Evolutionary conservation across 2,113 vertebrate species (phyloP), one percentile per base, ranked within the genome.

Genomic region (Oryzias woworae): DNA sequence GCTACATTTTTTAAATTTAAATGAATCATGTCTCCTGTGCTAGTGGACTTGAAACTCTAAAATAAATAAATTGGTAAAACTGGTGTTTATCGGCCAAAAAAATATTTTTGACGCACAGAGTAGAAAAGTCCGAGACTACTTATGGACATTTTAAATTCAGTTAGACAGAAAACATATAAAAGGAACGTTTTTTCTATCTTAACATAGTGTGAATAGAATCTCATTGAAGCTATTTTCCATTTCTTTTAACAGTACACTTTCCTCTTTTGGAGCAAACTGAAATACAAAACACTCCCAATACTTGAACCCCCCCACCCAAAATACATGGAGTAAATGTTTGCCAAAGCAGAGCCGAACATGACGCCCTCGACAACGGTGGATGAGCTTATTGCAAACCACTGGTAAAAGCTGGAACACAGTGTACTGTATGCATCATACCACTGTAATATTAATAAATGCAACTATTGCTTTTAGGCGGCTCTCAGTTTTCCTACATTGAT

Each of bases 371-470:
- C 62, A 69, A 55, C 62, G 62, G 43, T 65, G 65, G 41, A 62
- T 53, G 59, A 52, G 51, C 5, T 4, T 17, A 53, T 46, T 46
- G 41, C 57, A 46, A 66, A 49, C 62, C 4, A 42, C 53, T 58
- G 53, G 54, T 71, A 74, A 66, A 48, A 7, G 4, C 55, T 51
- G 46, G n/a, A 75, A 49, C 48, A 55, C 58, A 36, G 36, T 36
- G 36, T 36, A 41, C 22, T 60, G 28, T 43, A 62, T 18, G 43
- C 58, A 70, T 72, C 58, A 47, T n/a, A 22, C 42, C 23, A 10
- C 20, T 42, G 68, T 71, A 48, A 76, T 56, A 64, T 69, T 68
- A 65, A 73, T 75, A 47, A 55, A 70, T 66, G 65, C 69, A 43
- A 41, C 46, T 73, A 41, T 66, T 53, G 45, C 81, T 78, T 75